Percentiles rank a stretch among this genome's conserved stretches.
These are phyloP conservation scores for Lasioglossum zephyrum DNA, from an alignment of 2,888 invertebrate species.

Conservation along the genomic window DNA sequence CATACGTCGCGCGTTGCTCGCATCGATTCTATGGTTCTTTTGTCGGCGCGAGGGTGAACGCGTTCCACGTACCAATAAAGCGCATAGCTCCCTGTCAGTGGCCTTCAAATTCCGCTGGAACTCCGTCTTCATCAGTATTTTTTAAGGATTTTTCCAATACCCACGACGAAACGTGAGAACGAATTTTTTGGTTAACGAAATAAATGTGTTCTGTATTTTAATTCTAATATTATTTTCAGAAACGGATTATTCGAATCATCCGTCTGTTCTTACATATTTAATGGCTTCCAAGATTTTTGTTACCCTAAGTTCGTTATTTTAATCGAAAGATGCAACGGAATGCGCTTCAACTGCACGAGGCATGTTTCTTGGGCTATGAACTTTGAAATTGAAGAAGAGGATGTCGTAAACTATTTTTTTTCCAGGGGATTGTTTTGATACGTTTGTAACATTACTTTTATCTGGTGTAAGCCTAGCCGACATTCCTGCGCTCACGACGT, in stretches of 20 bases:
- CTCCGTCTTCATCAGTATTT: background rate
- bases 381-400: background rate
- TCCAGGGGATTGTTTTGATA: background rate
- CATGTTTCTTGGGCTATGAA: background rate
- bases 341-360: background rate
- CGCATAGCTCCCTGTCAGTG: background rate
- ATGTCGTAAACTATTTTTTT: background rate
- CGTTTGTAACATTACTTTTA: background rate
- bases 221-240: too few relatives aligned
- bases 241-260: too few relatives aligned
- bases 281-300: background rate
- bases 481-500: background rate
- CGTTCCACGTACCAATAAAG: background rate
- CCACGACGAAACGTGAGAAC: background rate
- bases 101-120: background rate
- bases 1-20: slow-evolving; percentile 28
- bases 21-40: background rate
- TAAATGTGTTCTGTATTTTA: too few relatives aligned
- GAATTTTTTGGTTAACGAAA: too few relatives aligned
- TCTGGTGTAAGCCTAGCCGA: slow-evolving; percentile 2
- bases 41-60: background rate
- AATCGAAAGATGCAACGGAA: background rate
- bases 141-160: background rate
- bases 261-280: too few relatives aligned
- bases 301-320: background rate